A percentile compares a stretch with the other conserved stretches of the same genome.
Conservation (phyloP, 2,113 vertebrate genomes). For the Colossoma macropomum region DNA sequence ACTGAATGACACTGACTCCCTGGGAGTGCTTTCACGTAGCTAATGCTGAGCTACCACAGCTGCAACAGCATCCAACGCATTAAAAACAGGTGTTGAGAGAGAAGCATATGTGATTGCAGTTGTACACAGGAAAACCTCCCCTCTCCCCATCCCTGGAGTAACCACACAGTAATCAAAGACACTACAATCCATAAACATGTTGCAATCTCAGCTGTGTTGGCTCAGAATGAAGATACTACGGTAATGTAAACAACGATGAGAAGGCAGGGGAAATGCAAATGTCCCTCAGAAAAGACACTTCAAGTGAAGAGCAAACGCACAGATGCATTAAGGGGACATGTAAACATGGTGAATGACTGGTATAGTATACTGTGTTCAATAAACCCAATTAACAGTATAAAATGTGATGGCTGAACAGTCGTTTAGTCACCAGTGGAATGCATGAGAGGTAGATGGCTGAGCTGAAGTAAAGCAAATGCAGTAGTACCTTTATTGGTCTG, state of each 20-base stretch:
- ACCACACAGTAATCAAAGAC: constrained; percentile 40
- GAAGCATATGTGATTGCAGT: constrained; percentile 8
- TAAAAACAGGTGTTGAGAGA: constrained; percentile 14
- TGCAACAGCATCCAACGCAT: constrained; percentile 3
- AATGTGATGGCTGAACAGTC: background rate
- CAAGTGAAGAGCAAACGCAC: constrained; percentile 24
- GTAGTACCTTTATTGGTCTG: background rate
- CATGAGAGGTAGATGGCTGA: background rate
- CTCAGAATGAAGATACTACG: constrained; percentile 7
- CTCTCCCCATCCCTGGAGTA: background rate
- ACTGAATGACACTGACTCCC: background rate
- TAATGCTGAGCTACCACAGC: background rate
- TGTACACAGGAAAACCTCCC: background rate
- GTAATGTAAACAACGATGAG: constrained; percentile 29
- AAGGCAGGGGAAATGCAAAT: background rate
- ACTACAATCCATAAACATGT: constrained; percentile 41
- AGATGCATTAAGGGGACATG: background rate
- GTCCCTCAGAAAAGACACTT: constrained; percentile 27
- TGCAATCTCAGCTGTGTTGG: background rate
- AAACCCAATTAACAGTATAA: constrained; percentile 7
- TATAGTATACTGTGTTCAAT: background rate
- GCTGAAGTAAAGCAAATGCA: background rate
- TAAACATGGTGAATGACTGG: constrained; percentile 36
- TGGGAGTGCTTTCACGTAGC: background rate
- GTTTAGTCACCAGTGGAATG: background rate